Base-by-base conservation (phyloP, 1,140 invertebrate species). In the Cotesia vestalis region DNA sequence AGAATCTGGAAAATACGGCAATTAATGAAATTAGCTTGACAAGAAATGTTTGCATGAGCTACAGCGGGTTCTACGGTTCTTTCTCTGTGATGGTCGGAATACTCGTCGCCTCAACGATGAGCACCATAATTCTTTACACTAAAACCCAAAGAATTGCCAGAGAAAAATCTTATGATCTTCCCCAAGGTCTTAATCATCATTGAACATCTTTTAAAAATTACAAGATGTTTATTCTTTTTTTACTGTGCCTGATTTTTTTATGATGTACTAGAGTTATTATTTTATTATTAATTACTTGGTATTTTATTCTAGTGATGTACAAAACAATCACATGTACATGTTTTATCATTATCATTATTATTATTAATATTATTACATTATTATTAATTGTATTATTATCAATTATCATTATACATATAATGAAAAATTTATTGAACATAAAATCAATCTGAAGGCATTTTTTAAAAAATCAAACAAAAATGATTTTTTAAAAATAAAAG, bases 41-140 rank as follows among this genome's bases (percentile, higher is more conserved):
- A 4, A 76, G 73, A 40, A 80, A 80, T 40, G 63, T 87, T 70
- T 87, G 85, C 61, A 80, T 87, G 51, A 85, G 82, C 17, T 75
- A 86, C 46, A 72, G 59, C 14, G 81, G 83, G 4, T 87, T 87
- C 69, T 86, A 85, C 63, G 69, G 76, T 0, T 78, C 81, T 0
- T 85, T 84, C 61, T 80, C 80, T 0, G 68, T 84, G 0, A 80
- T 86, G 69, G 74, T 85, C 2, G 78, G 77, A 27, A 78, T 81
- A 4, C 76, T 86, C 5, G 76, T 81, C 6, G 46, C 82, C 3
- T 79, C 80, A 5, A 84, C 81, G 0, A 73, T 85, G 17, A 83
- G 81, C 61, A 77, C 84, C 3, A 80, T 78, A 1, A 17, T 81
- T 8, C 64, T 86, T 1, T 86, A 87, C 72, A 61, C 80, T 1